A percentile compares a stretch with the other conserved stretches of the same genome.
Conservation (phyloP, 2,888 invertebrate genomes). For the Linyphia triangularis region DNA sequence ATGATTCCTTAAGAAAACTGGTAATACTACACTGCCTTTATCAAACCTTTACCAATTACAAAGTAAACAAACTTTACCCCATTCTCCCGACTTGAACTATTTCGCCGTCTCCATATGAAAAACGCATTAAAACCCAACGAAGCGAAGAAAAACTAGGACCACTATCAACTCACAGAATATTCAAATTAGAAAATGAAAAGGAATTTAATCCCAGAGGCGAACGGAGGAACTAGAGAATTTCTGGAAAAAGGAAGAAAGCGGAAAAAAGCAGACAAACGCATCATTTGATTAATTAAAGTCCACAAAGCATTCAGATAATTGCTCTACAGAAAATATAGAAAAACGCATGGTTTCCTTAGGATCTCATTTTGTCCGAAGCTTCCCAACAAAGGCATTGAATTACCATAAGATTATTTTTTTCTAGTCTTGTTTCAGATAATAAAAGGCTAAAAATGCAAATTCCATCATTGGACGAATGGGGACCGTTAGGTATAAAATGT, state of each 20-base stretch:
- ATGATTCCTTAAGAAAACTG: no score
- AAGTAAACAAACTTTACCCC: no score
- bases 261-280: constrained; percentile 27
- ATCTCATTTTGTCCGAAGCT: not conserved
- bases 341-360: not conserved
- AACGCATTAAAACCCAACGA: constrained; percentile 11
- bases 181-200: constrained; percentile 33
- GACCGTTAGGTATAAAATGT: not conserved
- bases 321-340: not conserved
- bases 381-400: constrained; percentile 11
- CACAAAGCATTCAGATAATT: constrained; percentile 42
- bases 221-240: not conserved
- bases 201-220: constrained; percentile 11
- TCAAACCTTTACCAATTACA: no score
- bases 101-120: not conserved
- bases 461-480: not conserved
- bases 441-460: constrained; percentile 21
- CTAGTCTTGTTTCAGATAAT: not conserved
- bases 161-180: constrained; percentile 23
- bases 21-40: no score
- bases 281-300: constrained; percentile 49
- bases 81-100: not conserved
- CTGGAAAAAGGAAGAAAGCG: not conserved
- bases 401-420: constrained; percentile 3
- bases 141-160: not conserved